Evolutionary conservation across 2,888 invertebrate species (phyloP).

Genomic region (Tachina fera): DNA sequence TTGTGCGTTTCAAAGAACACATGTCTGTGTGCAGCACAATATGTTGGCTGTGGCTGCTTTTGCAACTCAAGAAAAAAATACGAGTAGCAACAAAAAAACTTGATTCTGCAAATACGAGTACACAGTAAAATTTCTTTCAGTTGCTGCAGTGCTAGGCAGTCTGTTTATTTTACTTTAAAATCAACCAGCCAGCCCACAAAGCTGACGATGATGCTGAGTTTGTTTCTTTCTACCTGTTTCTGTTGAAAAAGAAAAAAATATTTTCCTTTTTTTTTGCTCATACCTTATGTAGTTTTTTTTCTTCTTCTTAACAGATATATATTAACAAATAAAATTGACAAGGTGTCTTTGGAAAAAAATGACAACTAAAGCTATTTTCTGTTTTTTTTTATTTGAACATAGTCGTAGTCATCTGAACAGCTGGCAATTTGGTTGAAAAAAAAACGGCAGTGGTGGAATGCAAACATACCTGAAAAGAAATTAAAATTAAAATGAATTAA

Average conservation of each 20-base stretch:
- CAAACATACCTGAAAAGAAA: slow-evolving; percentile 63
- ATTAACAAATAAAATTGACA: slow-evolving; percentile 64
- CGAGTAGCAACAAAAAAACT: neutral
- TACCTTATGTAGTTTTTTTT: neutral
- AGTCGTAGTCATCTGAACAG: neutral
- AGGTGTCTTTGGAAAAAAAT: slow-evolving; percentile 61
- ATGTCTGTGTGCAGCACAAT: slow-evolving; percentile 19
- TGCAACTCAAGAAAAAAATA: slow-evolving; percentile 15
- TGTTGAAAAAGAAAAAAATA: slow-evolving; percentile 13
- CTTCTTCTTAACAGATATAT: slow-evolving; percentile 12
- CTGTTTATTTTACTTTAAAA: slow-evolving; percentile 39
- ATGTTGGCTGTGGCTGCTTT: slow-evolving; percentile 44
- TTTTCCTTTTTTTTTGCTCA: slow-evolving; percentile 1
- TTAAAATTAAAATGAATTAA: slow-evolving; percentile 7
- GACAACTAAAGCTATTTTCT: slow-evolving; percentile 54
- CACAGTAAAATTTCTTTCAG: slow-evolving; percentile 10
- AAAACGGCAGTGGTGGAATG: neutral
- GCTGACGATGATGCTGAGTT: slow-evolving; percentile 47
- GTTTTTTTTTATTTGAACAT: neutral
- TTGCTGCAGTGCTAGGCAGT: slow-evolving; percentile 45
- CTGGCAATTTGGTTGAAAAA: slow-evolving; percentile 1
- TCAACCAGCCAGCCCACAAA: slow-evolving; percentile 38
- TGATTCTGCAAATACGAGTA: slow-evolving; percentile 16
- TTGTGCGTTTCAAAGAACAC: slow-evolving; percentile 34
- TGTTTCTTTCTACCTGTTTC: slow-evolving; percentile 51